Evolutionary conservation across 2,888 invertebrate species (phyloP).

Genomic region (Dasypolia templi): DNA sequence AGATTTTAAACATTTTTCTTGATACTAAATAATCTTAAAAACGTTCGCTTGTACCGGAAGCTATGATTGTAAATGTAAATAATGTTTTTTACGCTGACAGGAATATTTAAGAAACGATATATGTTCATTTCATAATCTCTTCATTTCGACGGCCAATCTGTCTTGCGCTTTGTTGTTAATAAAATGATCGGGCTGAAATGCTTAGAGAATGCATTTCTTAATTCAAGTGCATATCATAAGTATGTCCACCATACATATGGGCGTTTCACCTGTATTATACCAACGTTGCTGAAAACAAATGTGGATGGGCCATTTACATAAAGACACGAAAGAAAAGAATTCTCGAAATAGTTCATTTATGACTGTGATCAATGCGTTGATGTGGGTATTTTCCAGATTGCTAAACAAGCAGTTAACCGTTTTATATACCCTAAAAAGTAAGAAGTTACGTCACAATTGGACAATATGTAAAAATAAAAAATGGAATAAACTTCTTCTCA

Average conservation of each 20-base stretch:
- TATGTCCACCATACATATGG: neutral
- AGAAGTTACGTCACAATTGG: neutral
- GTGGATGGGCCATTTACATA: no score
- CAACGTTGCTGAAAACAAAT: neutral
- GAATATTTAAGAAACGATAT: constrained; percentile 18
- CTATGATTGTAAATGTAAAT: constrained; percentile 44
- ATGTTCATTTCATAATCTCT: constrained; percentile 3
- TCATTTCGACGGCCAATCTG: neutral
- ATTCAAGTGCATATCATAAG: neutral
- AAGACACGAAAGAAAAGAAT: neutral
- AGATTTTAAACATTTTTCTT: constrained; percentile 1
- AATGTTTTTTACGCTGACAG: constrained; percentile 14
- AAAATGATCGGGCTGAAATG: neutral
- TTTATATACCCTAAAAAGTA: neutral
- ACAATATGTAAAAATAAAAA: neutral
- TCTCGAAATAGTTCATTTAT: neutral
- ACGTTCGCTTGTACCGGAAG: constrained; percentile 39
- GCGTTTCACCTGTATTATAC: neutral
- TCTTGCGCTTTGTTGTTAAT: constrained; percentile 5
- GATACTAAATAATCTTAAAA: neutral
- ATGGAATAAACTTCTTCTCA: no score
- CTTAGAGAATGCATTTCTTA: neutral
- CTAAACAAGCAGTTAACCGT: no score
- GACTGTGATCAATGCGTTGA: neutral
- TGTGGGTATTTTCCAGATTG: neutral